Conservation (phyloP, 2,113 vertebrate genomes). For the Euleptes europaea region DNA sequence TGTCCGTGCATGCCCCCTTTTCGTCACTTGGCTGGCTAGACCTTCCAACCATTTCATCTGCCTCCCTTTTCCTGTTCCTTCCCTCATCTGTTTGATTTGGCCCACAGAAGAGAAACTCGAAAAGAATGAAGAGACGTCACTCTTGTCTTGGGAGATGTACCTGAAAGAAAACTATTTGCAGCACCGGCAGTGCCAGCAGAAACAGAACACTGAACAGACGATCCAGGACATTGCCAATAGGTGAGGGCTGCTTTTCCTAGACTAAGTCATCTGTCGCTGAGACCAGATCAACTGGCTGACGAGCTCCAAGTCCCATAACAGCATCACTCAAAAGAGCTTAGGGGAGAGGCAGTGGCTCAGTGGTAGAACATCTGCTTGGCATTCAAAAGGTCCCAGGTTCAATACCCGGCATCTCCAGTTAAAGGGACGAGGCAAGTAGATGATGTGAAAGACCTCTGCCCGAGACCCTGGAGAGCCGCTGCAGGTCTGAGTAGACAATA, state of each 20-base stretch:
- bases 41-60: background rate
- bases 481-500: no score
- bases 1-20: no score
- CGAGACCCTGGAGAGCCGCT: no score
- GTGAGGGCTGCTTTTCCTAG: conserved; percentile 57
- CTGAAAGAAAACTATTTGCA: conserved; percentile 92
- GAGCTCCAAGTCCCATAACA: background rate
- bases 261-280: background rate
- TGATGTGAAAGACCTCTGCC: no score
- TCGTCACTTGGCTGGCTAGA: background rate
- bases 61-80: background rate
- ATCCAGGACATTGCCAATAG: conserved; percentile 84
- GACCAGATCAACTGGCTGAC: background rate
- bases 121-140: conserved; percentile 82
- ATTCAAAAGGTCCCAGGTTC: no score
- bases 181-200: conserved; percentile 73
- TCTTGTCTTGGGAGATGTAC: conserved; percentile 90
- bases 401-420: no score
- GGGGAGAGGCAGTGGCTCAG: no score
- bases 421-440: no score
- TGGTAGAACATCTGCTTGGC: no score
- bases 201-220: conserved; percentile 79
- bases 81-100: background rate
- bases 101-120: conserved; percentile 79
- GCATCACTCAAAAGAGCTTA: background rate